Evolutionary conservation across 2,888 invertebrate genomes (phyloP), one percentile per base, ranked within the genome.

Genomic region (Oscheius onirici): DNA sequence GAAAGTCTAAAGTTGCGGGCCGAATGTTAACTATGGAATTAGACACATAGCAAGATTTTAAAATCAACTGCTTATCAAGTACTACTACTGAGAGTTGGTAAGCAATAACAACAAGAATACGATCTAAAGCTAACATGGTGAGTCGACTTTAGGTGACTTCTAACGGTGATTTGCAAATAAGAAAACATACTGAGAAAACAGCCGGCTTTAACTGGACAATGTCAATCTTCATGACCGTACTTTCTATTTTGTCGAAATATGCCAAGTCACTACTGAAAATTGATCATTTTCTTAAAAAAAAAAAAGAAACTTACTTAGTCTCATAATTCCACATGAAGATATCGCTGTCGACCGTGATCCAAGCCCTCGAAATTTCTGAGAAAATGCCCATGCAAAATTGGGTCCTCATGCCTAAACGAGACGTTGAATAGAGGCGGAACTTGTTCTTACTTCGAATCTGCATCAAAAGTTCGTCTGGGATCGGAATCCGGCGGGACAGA

Each of bases 311-410:
- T 86, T 86, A 91, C 91, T 92, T 94, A 89, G 95, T 93, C 89
- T 96, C 95, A 90, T 95, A 97, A 28, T 95, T 94, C 99, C 99
- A 99, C 44, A 97, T 92, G 90, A 95, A 99, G 82, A 99, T 93
- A 89, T 97, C 95, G 84, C 95, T 95, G 88, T 99, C 99, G 81
- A 99, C 94, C 5, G 95, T 94, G 69, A 99, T 90, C 97, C 97
- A 99, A 0, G 97, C 97, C 87, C 97, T 91, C 68, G 93, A 93
- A 80, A 99, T 95, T 89, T 95, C 95, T 71, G 96, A 93, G 90
- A 99, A 97, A 10, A 99, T 90, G 2, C 99, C 99, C 95, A 97
- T 96, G 90, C 94, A 92, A 88, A 95, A 96, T 87, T 95, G 94
- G 82, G 94, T 94, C 89, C 95, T 95, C 91, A 96, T 94, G 90